These are phyloP conservation scores for Polypedilum pembai DNA, from an alignment of 1,140 invertebrate species.

Conservation along the genomic window DNA sequence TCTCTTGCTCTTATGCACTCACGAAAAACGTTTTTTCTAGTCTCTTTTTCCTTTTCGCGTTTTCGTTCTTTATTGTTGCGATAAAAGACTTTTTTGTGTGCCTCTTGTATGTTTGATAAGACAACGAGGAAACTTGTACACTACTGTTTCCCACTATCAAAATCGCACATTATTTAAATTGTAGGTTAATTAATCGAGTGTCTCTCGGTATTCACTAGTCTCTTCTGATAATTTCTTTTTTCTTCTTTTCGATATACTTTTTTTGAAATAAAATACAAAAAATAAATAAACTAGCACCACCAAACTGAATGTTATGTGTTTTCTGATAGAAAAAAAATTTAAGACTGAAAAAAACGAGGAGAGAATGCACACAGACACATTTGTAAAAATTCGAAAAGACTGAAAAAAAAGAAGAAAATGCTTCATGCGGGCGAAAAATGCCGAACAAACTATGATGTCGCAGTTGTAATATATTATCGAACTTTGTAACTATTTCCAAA, in stretches of 20 bases:
- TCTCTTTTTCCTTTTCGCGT: too few species aligned
- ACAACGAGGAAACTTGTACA: slow-evolving; percentile 1
- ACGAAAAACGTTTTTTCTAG: slow-evolving; percentile 8
- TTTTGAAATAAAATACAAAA: slow-evolving; percentile 1
- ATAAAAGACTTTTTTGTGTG: background rate
- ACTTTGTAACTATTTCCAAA: too few species aligned
- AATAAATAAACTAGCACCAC: slow-evolving; percentile 28
- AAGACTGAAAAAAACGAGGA: slow-evolving; percentile 26
- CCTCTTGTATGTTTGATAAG: background rate
- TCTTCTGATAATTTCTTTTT: slow-evolving; percentile 7
- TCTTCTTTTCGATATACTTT: slow-evolving; percentile 14
- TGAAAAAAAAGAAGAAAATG: slow-evolving; percentile 20
- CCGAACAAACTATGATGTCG: slow-evolving; percentile 2
- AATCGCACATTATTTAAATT: background rate
- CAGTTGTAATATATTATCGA: background rate
- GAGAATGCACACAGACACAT: slow-evolving; percentile 26
- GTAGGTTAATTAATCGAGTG: background rate
- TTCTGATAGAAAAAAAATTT: slow-evolving; percentile 28
- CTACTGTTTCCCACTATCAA: background rate
- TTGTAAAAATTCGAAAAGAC: background rate
- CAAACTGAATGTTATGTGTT: slow-evolving; percentile 26
- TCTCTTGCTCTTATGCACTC: slow-evolving; percentile 24
- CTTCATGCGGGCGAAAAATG: background rate
- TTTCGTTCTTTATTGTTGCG: slow-evolving; percentile 23
- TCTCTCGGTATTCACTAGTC: background rate